A percentile compares a stretch with the other conserved stretches of the same genome.
phyloP scores from a whole-genome alignment of 1,140 invertebrate species.

The Drosophila seguyi region DNA sequence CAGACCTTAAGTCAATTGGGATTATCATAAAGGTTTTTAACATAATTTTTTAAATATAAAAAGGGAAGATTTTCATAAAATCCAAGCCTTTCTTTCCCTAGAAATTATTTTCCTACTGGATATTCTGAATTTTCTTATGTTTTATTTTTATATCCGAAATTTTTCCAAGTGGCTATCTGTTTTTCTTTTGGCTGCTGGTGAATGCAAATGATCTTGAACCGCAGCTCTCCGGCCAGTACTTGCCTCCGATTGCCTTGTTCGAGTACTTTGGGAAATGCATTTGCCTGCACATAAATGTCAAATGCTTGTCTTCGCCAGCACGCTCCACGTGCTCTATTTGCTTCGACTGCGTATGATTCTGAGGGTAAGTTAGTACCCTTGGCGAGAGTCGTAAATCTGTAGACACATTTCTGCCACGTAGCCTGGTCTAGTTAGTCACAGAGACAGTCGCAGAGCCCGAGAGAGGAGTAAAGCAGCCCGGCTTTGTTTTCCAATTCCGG shows the following conservation, averaged over 20 bases:
- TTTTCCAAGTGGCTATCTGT: slow-evolving; percentile 15
- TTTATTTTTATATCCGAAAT: slow-evolving; percentile 1
- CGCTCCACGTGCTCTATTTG: slow-evolving; percentile 48
- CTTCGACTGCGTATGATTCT: background rate
- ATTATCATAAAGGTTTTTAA: too few species aligned
- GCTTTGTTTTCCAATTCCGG: slow-evolving; percentile 16
- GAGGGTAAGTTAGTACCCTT: slow-evolving; percentile 23
- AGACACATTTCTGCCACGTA: slow-evolving; percentile 36
- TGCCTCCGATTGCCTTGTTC: slow-evolving; percentile 35
- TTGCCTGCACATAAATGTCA: slow-evolving; percentile 79
- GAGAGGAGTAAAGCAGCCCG: slow-evolving; percentile 22
- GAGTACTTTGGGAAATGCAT: slow-evolving; percentile 65
- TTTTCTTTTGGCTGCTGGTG: slow-evolving; percentile 39
- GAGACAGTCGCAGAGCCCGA: background rate
- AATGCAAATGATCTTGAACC: slow-evolving; percentile 79
- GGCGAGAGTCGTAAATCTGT: slow-evolving; percentile 72
- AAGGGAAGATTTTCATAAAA: background rate
- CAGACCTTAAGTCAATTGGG: background rate
- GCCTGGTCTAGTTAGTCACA: slow-evolving; percentile 47
- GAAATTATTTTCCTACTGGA: too few species aligned
- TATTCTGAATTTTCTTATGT: background rate
- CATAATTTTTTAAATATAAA: too few species aligned
- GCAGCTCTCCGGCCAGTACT: slow-evolving; percentile 37
- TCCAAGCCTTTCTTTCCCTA: background rate
- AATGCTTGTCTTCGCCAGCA: slow-evolving; percentile 77